Conservation (phyloP, 2,888 invertebrate species). For the Rhorus exstirpatorius region DNA sequence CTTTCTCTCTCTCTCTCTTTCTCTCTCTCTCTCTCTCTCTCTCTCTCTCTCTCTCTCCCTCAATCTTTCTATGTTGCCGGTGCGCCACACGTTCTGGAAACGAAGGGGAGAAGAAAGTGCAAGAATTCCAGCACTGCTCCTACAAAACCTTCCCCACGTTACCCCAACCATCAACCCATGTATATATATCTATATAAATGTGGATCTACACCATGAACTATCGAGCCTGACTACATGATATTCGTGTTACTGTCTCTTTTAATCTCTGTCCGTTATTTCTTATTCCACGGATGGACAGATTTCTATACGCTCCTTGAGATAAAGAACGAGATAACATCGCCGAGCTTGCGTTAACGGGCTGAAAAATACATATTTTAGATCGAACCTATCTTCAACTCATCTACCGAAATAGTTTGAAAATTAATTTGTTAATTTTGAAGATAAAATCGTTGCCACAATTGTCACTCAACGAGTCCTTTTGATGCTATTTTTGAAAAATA, state of each 20-base stretch:
- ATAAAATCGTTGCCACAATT: no score
- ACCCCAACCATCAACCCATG: conserved; percentile 11
- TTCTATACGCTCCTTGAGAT: neutral
- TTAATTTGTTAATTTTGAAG: no score
- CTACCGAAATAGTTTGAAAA: no score
- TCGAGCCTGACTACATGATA: conserved; percentile 12
- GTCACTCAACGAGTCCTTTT: no score
- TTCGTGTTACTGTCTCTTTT: conserved; percentile 21
- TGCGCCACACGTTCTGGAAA: conserved; percentile 75
- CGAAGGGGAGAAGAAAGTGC: conserved; percentile 69
- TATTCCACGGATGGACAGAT: neutral
- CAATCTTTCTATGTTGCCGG: conserved; percentile 60
- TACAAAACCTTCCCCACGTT: conserved; percentile 16
- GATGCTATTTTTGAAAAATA: no score
- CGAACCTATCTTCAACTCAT: no score
- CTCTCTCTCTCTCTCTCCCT: conserved; percentile 59
- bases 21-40: conserved; percentile 71
- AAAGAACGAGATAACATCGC: neutral
- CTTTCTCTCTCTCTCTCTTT: conserved; percentile 63
- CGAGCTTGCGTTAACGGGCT: neutral
- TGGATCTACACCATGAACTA: conserved; percentile 25
- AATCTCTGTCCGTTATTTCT: conserved; percentile 5
- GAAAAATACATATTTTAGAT: no score
- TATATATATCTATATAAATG: neutral
- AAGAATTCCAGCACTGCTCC: conserved; percentile 72